Base-by-base conservation (phyloP, 2,113 vertebrate species). In the Strix aluco region DNA sequence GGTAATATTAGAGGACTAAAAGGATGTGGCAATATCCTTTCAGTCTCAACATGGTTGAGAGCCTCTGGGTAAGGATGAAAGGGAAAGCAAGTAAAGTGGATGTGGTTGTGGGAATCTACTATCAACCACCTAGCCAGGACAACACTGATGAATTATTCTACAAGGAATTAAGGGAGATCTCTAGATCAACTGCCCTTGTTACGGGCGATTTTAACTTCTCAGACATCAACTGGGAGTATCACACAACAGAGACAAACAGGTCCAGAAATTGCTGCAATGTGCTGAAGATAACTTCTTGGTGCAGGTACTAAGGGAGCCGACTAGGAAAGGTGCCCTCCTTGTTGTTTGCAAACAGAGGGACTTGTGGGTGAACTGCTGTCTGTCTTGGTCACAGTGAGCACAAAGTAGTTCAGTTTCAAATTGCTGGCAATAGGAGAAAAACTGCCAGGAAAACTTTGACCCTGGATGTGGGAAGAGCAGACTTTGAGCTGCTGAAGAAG, bases 221-320 rank as follows among this genome's bases (percentile, higher is more conserved):
- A 75, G 26, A 70, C n/a, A 42, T 26, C 34, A 54, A 5, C 19
- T 55, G 69, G 46, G 38, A 71, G 15, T 49, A 4, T 23, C 38
- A 19, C 13, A n/a, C 19, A 65, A 44, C 9, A 9, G 22, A 54
- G 44, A 70, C 44, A 58, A 19, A 54, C 5, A 36, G 38, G 26
- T 69, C 7, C 55, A 55, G 10, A 55, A 20, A 15, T 40, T 77
- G 49, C 57, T 81, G 27, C n/a, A 71, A 23, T 20, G 6, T 7
- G 20, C 16, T 66, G 40, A 42, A 80, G 49, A 12, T 13, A 42
- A 34, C 11, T 80, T 38, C 59, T 42, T 55, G 30, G 46, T 29
- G 14, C 26, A 91, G 15, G 61, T 18, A 72, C 18, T 44, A 63
- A 15, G 38, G 58, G 12, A 55, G 44, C 30, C 0, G 0, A 42